Base-by-base conservation (phyloP, 2,888 invertebrate genomes). In the Acleris cristana region DNA sequence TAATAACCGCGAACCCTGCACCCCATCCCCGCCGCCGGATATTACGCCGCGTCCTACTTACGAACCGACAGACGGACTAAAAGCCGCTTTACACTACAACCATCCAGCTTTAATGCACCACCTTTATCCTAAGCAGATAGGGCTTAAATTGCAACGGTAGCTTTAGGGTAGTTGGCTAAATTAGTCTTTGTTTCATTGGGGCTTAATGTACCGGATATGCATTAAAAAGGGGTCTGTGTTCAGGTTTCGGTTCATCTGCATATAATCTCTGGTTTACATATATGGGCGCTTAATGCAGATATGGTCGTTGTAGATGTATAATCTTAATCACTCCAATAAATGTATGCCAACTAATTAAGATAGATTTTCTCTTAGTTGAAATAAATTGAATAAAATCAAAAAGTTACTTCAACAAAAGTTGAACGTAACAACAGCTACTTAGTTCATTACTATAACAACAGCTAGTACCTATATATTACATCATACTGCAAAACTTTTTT, bases 201-300 rank as follows among this genome's bases (percentile, higher is more conserved):
- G 64, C 51, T 21, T 58, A 58, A 64, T 64, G 64, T 45, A 44
- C 64, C 64, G 64, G 64, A 58, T 52, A 58, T 64, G 64, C 64
- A 64, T 64, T 64, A 64, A 45, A 52, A 12, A 30, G 30, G 51
- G 51, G 40, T 18, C 19, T 6, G 48, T 52, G 30, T 18, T 10
- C 18, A 2, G 44, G 44, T 23, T 57, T 52, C 18, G 19, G 30
- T 23, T 53, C 45, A 40, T 40, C 40, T 40, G 40, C 40, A 40
- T 40, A 40, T 34, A 4, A 10, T 7, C 40, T 40, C 10, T 14
- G 40, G 40, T 14, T 40, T 10, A 14, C 14, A 10, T 40, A 12
- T 12, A 34, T 34, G 34, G 34, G 10, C 40, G 4, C 3, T 14
- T 40, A 14, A 40, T 4, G 12, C 14, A 14, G 14, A 14, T 40